Percentiles rank a stretch among this genome's conserved stretches.
Evolutionary conservation across 1,140 invertebrate genomes (phyloP).

Genomic region (Bombus waltoni): DNA sequence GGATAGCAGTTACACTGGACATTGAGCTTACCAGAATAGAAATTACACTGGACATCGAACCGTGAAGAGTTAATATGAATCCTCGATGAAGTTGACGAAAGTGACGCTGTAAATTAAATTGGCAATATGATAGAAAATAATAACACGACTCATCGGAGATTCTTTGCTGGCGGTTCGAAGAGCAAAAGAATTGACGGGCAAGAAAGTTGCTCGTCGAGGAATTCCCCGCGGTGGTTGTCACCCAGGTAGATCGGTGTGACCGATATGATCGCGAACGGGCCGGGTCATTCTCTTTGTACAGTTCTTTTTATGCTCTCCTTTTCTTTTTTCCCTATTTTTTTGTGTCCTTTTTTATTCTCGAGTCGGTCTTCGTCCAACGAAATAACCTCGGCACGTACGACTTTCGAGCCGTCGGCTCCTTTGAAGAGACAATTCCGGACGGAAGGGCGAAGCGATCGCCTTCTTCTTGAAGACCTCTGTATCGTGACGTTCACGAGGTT

Average conservation of each 20-base stretch:
- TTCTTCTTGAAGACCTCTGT: slow-evolving; percentile 2
- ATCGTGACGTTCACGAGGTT: neutral
- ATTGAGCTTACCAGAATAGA: too few relatives aligned
- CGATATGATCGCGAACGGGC: slow-evolving; percentile 65
- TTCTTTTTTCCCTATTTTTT: neutral
- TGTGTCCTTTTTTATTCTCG: neutral
- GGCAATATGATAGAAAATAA: neutral
- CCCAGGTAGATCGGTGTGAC: slow-evolving; percentile 68
- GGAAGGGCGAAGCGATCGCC: slow-evolving; percentile 59
- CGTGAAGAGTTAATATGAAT: neutral
- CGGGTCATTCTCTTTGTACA: slow-evolving; percentile 62
- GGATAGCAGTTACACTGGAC: too few relatives aligned
- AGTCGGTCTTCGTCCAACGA: slow-evolving; percentile 38
- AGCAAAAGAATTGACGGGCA: slow-evolving; percentile 24
- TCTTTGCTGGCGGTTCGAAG: too few relatives aligned
- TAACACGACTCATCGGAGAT: too few relatives aligned
- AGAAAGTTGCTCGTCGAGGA: slow-evolving; percentile 24
- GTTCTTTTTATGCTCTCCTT: slow-evolving; percentile 10
- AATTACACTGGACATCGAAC: too few relatives aligned
- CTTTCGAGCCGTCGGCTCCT: slow-evolving; percentile 65
- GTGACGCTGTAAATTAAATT: neutral
- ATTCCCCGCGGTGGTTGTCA: slow-evolving; percentile 61
- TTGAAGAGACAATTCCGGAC: slow-evolving; percentile 66
- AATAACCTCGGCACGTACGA: slow-evolving; percentile 65
- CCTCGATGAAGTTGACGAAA: neutral